Evolutionary conservation across 2,113 vertebrate genomes (phyloP), one percentile per base, ranked within the genome.

Genomic region (Microtus ochrogaster): DNA sequence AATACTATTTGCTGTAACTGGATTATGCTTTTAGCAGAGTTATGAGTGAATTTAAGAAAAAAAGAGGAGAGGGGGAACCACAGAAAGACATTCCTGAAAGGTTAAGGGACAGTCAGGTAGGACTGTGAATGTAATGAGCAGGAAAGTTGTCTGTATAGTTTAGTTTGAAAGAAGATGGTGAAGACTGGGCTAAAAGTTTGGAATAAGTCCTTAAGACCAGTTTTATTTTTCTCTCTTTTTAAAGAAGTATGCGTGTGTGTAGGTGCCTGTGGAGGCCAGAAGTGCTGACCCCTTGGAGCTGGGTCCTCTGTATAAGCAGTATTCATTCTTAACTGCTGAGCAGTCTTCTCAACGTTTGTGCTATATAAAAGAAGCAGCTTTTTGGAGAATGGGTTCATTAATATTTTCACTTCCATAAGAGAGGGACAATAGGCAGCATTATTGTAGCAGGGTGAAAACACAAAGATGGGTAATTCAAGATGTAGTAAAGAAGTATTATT

Each of bases 141-240:
- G 86, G 63, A 47, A 76, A 49, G 55, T 72, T 89, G 76, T 14
- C 22, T 90, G 65, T 95, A n/a, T 30, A 58, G 22, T 88, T 93
- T 86, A 68, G 13, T 87, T 93, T 89, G 91, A 70, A 73, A 39
- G 28, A 95, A 12, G 49, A 77, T 77, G 88, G 30, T 84, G 9
- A 89, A 88, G 91, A 89, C 68, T 68, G 36, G 44, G 3, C 24
- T 9, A 36, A 88, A 93, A 49, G 33, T 84, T 79, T 36, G 24
- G 6, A 85, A 85, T 5, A 84, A 5, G 11, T 84, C n/a, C 5
- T 79, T 70, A 79, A 39, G 52, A 41, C 58, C 21, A 49, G 49
- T 85, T 83, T 79, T 81, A 11, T 30, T 44, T 90, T 36, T 49
- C 36, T 76, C 58, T 47, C 72, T 44, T 44, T 77, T 77, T 77